Evolutionary conservation across 2,113 vertebrate genomes (phyloP), one percentile per base, ranked within the genome.

Genomic region (Takifugu flavidus): DNA sequence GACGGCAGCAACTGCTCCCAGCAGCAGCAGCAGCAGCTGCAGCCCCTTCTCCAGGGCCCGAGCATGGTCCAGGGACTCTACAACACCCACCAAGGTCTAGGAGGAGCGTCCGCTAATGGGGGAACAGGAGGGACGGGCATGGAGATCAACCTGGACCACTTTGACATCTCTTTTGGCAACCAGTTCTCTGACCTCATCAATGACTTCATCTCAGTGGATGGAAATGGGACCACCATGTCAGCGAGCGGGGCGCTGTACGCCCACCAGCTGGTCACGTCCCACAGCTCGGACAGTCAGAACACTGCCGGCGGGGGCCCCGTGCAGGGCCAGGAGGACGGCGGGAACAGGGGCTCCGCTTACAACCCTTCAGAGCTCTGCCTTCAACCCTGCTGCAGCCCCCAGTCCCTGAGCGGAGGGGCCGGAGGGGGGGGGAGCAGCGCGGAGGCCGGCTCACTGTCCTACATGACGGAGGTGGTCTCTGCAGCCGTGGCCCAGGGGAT

Each of bases 121-220:
- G 90, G 81, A 47, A 92, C 93, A 56, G 92, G 92, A 8, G 87
- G 84, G 0, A 74, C 94, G 0, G 89, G 95, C 88, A 96, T 99
- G 95, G 97, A 99, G 89, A 96, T 99, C 87, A 99, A 94, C 83
- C 88, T 99, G 88, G 97, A 99, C 86, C 97, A 99, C 89, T 99
- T 99, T 50, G 97, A 99, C 83, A 98, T 99, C 89, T 98, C 97
- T 82, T 99, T 99, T 82, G 94, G 96, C 79, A 99, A 98, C 90
- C 97, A 99, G 89, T 99, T 99, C 83, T 98, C 97, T 8, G 97
- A 99, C 90, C 94, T 99, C 86, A 99, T 99, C 71, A 98, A 96
- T 0, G 97, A 99, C 83, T 99, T 99, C 87, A 99, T 99, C 88
- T 96, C 96, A 0, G 96, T 98, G 74, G 97, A 99, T 66, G 93